Evolutionary conservation across 2,797 vertebrate species (phyloP), one percentile per base, ranked within the genome.

Genomic region (Podargus strigoides): DNA sequence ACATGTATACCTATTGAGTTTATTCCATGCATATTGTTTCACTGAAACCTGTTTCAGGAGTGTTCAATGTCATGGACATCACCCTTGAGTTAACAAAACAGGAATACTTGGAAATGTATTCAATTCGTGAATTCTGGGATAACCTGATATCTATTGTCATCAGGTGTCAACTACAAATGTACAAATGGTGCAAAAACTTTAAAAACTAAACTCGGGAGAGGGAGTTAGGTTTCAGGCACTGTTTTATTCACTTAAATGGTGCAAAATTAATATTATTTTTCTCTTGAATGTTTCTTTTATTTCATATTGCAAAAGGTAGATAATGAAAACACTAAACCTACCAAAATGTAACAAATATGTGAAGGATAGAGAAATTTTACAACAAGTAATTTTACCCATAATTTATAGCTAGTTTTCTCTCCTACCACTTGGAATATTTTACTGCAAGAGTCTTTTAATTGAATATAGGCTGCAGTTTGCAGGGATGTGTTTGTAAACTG

Each of bases 321-420:
- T 39, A 50, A 39, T 32, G 3, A 58, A 69, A 95, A 55, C 14
- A 46, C 2, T 42, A 27, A 87, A 47, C 7, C 2, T 55, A 81
- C 6, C 6, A 63, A 77, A 86, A 30, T 0, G 52, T 12, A 90
- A 41, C 9, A 73, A 72, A 22, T n/a, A 55, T 3, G 2, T 53
- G 22, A 76, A 36, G 15, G 7, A 52, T 84, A 78, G 39, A 74
- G 5, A 84, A 93, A 8, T 77, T 94, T 86, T 14, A 60, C 18
- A 17, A 30, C 23, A 66, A 56, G 52, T 7, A 3, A 30, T 60
- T 72, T 62, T 58, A 62, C 3, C 7, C 11, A 42, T 66, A 1
- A 42, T 52, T 93, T 91, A 30, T 42, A 83, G 34, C 4, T n/a
- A 73, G 7, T 42, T 90, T 87, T 53, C 64, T 81, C 47, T 79